Conservation (phyloP, 2,888 invertebrate genomes). For the Dione vanillae region DNA sequence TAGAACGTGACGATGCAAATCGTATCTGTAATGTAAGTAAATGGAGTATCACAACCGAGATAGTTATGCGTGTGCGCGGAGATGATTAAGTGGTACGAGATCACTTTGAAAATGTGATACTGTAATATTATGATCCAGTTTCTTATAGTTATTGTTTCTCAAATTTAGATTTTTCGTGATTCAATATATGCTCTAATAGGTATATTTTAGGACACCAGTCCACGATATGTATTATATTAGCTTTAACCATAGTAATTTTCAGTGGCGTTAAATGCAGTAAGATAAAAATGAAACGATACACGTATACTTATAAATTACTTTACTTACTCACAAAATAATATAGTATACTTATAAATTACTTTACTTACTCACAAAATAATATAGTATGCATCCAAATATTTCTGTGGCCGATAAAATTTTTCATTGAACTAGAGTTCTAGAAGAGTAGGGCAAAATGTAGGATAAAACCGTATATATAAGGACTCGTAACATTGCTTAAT, state of each 20-base stretch:
- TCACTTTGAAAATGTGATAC: not conserved
- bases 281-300: not conserved
- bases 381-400: not conserved
- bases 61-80: slow-evolving; percentile 19
- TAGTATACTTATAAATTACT: too few species aligned
- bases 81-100: slow-evolving; percentile 2
- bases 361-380: not conserved
- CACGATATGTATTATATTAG: too few species aligned
- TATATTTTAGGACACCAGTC: too few species aligned
- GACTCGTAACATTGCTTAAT: slow-evolving; percentile 20
- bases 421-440: not conserved
- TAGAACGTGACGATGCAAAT: slow-evolving; percentile 37
- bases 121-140: not conserved
- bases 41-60: slow-evolving; percentile 11
- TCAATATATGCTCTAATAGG: too few species aligned
- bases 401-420: not conserved
- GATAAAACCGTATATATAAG: not conserved
- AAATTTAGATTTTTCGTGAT: not conserved
- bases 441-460: slow-evolving; percentile 1
- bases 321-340: not conserved
- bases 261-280: not conserved
- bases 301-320: not conserved
- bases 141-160: not conserved
- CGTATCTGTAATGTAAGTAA: slow-evolving; percentile 29
- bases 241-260: too few species aligned